Evolutionary conservation across 1,140 invertebrate genomes (phyloP), one percentile per base, ranked within the genome.

Genomic region (Sesamia nonagrioides): DNA sequence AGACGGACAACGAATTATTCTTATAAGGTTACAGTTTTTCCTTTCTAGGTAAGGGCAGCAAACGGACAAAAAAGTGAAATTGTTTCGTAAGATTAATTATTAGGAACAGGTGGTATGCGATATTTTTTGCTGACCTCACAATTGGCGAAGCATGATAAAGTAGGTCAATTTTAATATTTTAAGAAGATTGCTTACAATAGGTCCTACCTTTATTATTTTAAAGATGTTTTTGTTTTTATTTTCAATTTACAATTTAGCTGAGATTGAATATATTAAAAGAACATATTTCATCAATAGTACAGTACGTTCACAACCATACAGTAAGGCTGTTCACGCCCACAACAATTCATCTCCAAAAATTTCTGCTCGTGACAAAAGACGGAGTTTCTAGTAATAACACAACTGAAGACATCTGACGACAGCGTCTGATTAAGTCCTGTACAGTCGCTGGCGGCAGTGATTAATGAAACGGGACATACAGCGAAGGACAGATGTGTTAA

Each of bases 391-490:
- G 35, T 27, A 68, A 68, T 77, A 77, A 68, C 50, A 56, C 42
- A 75, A 63, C 27, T n/a, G 76, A 83, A 76, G 73, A 81, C 76
- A 81, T 52, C 72, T 72, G 73, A 48, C 77, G 63, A 74, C 66
- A 82, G 77, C 77, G 79, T 48, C 78, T 84, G 82, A 84, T 84
- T 84, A 84, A 82, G 80, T 80, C 77, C 73, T 83, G 79, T 79
- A 79, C 69, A 75, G 78, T 50, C 66, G 45, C 50, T 61, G 45
- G 7, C 68, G 40, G 52, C 60, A 50, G 78, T 84, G 83, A 84
- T 84, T 82, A 84, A 84, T 84, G 82, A 78, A 82, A 77, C 78
- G 63, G 73, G 50, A 54, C 15, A 40, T 56, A 74, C 58, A 56
- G 21, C 79, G 56, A 77, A 80, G 78, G 79, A 80, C 78, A 81